phyloP scores from a whole-genome alignment of 2,888 invertebrate genomes.

The Andrena camellia region DNA sequence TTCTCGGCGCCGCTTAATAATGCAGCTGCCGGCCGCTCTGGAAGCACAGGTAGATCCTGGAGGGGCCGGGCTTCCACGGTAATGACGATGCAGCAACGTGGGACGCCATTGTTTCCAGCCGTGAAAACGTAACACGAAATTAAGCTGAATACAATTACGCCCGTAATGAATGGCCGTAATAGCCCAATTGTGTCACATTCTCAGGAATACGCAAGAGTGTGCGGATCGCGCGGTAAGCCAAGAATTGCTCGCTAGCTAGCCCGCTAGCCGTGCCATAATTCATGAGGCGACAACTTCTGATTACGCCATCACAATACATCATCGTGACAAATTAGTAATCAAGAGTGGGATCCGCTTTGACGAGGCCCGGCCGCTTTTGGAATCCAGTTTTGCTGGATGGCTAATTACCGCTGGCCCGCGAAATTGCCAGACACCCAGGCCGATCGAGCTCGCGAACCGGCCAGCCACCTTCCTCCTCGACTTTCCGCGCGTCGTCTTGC shows the following conservation, averaged over 20 bases:
- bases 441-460: background rate
- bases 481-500: background rate
- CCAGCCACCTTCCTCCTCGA: background rate
- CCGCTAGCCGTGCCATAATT: constrained; percentile 65
- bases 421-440: background rate
- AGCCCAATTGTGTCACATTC: constrained; percentile 73
- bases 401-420: constrained; percentile 17
- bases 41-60: constrained; percentile 19
- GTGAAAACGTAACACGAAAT: constrained; percentile 72
- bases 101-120: constrained; percentile 67
- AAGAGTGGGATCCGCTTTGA: constrained; percentile 55
- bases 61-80: constrained; percentile 55
- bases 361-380: constrained; percentile 37
- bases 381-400: constrained; percentile 47
- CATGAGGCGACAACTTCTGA: constrained; percentile 75
- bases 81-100: constrained; percentile 71
- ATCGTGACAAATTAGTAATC: constrained; percentile 73
- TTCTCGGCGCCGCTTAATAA: constrained; percentile 41
- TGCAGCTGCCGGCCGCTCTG: constrained; percentile 11
- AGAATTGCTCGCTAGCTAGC: constrained; percentile 63
- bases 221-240: constrained; percentile 72
- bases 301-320: constrained; percentile 73
- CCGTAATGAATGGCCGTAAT: constrained; percentile 72
- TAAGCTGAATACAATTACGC: constrained; percentile 74
- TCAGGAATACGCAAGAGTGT: constrained; percentile 70